phyloP scores from a whole-genome alignment of 2,113 vertebrate genomes.

The Sceloporus undulatus region DNA sequence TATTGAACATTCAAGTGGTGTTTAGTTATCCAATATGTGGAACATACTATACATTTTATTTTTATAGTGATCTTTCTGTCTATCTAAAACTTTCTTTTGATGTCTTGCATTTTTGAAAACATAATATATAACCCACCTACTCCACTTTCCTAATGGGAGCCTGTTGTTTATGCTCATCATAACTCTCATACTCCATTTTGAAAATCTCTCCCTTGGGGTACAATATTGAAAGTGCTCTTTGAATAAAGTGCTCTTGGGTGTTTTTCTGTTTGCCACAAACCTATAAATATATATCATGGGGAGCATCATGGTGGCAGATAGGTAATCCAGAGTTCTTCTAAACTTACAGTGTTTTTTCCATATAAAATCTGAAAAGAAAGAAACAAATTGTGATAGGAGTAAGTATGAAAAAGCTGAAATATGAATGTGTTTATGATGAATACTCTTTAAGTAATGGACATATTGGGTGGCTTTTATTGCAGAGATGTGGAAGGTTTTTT shows the following conservation, averaged over 20 bases:
- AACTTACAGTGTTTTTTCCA: not conserved
- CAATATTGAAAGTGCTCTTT: slow-evolving; percentile 5
- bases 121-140: not conserved
- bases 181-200: not conserved
- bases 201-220: not conserved
- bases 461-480: not conserved
- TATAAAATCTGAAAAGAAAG: not conserved
- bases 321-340: not conserved
- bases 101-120: not conserved
- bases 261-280: slow-evolving; percentile 1
- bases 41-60: not conserved
- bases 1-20: not conserved
- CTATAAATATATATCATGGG: slow-evolving; percentile 14
- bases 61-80: slow-evolving; percentile 10
- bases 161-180: not conserved
- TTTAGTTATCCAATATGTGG: not conserved
- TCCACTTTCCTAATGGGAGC: not conserved
- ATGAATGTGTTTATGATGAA: not conserved
- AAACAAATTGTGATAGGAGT: not conserved
- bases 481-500: not conserved
- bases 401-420: not conserved
- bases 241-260: not conserved
- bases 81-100: not conserved
- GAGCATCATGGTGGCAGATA: not conserved
- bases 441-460: not conserved